Base-by-base conservation (phyloP, 2,113 vertebrate genomes). In the Perca flavescens region DNA sequence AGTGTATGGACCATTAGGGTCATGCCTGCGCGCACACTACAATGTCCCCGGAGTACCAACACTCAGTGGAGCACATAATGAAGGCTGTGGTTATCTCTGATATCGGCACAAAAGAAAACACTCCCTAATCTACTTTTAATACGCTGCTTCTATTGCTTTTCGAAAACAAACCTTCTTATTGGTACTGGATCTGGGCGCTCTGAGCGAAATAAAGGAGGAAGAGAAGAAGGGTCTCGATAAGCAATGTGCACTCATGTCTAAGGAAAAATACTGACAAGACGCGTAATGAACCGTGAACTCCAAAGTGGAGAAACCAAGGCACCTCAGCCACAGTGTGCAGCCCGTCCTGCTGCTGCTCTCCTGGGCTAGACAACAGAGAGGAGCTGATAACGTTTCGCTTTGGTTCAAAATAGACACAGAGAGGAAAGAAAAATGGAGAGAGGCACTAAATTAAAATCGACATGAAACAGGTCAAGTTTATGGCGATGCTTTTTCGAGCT, bases 381-480 rank as follows among this genome's bases (percentile, higher is more conserved):
- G 53, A 22, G 79, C 74, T 77, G 78, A 90, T 75, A 84, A 77
- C 74, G 85, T 62, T 86, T 80, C 43, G 58, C 65, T 77, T 74
- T 62, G 78, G 90, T 94, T 84, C 92, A 85, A 90, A 83, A 87
- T 28, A 64, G 89, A 93, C 31, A 56, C 19, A 52, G 25, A 52
- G 71, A 21, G 17, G 88, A 62, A 54, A 12, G 94, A 94, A 93
- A 94, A 94, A 95, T 91, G 94, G 94, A 77, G 95, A 96, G 96
- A 94, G 95, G 94, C 95, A 93, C 96, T 97, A 96, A 97, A 97
- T 97, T 96, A 97, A 97, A 98, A 98, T 97, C 93, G 96, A 98
- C 97, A 97, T 95, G 96, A 95, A 97, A 89, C 96, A 96, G 98
- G 97, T 98, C 97, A 97, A 96, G 96, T 97, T 97, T 96, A 95